Evolutionary conservation across 1,140 invertebrate species (phyloP).

Genomic region (Mercenaria mercenaria): DNA sequence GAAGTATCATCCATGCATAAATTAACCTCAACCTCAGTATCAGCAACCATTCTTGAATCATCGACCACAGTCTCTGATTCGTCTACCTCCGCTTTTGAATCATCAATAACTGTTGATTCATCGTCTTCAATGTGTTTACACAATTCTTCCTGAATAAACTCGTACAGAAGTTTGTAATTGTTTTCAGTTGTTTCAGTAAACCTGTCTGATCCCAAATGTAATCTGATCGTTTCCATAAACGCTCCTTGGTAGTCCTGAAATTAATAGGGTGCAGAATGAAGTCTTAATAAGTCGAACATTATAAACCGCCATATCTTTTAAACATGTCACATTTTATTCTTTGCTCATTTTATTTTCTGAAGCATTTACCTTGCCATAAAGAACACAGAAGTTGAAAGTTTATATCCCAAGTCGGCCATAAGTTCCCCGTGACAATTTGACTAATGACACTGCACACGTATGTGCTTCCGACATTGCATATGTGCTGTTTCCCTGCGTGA

Average conservation of each 20-base stretch:
- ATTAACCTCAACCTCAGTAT: conserved; percentile 41
- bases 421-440: too few relatives aligned
- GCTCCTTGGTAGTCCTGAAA: conserved; percentile 41
- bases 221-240: conserved; percentile 46
- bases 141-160: conserved; percentile 57
- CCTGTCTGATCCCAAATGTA: conserved; percentile 44
- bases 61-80: neutral
- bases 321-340: too few relatives aligned
- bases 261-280: neutral
- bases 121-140: conserved; percentile 42
- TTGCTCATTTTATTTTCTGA: too few relatives aligned
- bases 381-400: too few relatives aligned
- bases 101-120: neutral
- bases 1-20: conserved; percentile 18
- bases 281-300: too few relatives aligned
- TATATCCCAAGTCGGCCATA: too few relatives aligned
- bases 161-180: conserved; percentile 49
- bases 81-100: neutral
- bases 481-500: too few relatives aligned
- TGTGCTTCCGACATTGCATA: too few relatives aligned
- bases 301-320: too few relatives aligned
- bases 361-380: too few relatives aligned
- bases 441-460: too few relatives aligned
- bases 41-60: neutral
- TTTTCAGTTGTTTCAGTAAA: conserved; percentile 61